A percentile compares a stretch with the other conserved stretches of the same genome.
These are phyloP conservation scores for Prunella himalayana DNA, from an alignment of 2,113 vertebrate genomes.

Conservation along the genomic window DNA sequence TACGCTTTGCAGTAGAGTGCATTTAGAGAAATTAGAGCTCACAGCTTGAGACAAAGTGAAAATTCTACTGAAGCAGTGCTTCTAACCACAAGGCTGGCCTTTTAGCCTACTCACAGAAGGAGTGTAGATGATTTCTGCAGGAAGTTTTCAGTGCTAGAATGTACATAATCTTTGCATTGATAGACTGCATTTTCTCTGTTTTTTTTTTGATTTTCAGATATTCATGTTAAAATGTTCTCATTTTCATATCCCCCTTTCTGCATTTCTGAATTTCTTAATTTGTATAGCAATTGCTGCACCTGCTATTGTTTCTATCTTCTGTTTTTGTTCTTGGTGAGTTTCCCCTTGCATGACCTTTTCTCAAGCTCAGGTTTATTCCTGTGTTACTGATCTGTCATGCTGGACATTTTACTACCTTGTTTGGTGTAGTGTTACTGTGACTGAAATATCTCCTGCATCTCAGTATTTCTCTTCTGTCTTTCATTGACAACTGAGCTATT, in stretches of 20 bases:
- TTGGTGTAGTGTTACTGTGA: background rate
- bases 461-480: background rate
- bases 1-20: background rate
- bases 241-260: background rate
- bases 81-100: background rate
- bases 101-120: background rate
- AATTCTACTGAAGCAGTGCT: background rate
- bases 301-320: background rate
- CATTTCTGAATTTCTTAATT: background rate
- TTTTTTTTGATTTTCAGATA: background rate
- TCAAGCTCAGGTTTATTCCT: background rate
- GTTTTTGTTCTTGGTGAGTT: background rate
- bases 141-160: background rate
- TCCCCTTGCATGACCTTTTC: background rate
- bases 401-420: background rate
- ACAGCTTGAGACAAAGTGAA: background rate
- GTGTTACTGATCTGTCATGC: background rate
- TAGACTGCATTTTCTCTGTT: background rate
- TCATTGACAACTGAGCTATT: background rate
- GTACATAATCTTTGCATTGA: background rate
- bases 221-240: background rate
- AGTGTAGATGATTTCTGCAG: background rate
- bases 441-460: background rate
- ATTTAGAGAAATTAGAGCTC: background rate
- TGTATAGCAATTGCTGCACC: background rate